Evolutionary conservation across 2,113 vertebrate genomes (phyloP), one percentile per base, ranked within the genome.

Genomic region (Orycteropus afer): DNA sequence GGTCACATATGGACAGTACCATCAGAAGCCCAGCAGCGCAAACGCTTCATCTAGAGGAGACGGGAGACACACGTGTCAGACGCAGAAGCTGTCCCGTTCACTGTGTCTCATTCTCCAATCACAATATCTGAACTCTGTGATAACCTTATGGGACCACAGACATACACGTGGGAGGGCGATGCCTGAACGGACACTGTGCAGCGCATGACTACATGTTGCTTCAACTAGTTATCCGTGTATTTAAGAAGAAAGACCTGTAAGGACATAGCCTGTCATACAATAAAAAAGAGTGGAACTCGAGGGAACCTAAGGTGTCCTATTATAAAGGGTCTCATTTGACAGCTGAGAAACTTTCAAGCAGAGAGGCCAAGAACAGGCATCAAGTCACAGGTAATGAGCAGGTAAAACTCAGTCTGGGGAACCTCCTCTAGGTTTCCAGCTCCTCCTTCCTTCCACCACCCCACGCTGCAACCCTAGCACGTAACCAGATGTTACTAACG

Each of bases 341-440:
- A 71, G 32, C 37, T 32, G 34, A 71, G 67, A 47, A 37, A 51
- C 32, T 27, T 69, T 3, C 27, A 53, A 17, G 29, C 49, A 61
- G 73, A 82, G 45, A 83, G 2, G 17, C 22, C 22, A 37, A 88
- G 51, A 61, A 29, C 18, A 34, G 78, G 12, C 1, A 3, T 23
- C 10, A 51, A 63, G 74, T 25, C 69, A 73, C 51, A 49, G 23
- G 49, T 73, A 45, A 20, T 7, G 2, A 55, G 27, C 8, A 40
- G 23, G 20, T 2, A 4, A 53, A 49, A 22, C n/a, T 51, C 23
- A 47, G 13, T 22, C 51, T 67, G 18, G 32, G 67, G 32, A 53
- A 15, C 5, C 51, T 22, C 1, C 2, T 22, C 55, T 7, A 11
- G 2, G 4, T 0, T 55, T 29, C 14, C 37, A 34, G 53, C 12